Evolutionary conservation across 1,140 invertebrate species (phyloP).

Genomic region (Drosophila simulans): DNA sequence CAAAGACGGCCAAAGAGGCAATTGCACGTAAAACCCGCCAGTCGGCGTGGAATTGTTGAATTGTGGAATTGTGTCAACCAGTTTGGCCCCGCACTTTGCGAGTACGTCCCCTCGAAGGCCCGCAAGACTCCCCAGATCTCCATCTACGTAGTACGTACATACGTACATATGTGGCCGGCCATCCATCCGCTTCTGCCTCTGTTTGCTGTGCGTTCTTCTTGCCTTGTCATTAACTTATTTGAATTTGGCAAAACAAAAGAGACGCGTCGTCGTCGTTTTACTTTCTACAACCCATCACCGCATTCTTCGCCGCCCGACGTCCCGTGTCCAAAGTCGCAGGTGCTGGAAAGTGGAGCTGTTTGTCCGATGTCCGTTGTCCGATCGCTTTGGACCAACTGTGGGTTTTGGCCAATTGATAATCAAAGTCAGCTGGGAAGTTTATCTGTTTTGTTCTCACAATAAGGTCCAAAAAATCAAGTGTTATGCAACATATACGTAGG

Average conservation of each 20-base stretch:
- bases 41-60: slow-evolving; percentile 8
- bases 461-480: too few species aligned
- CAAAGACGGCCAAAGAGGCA: slow-evolving; percentile 31
- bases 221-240: slow-evolving; percentile 55
- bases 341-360: slow-evolving; percentile 47
- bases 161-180: slow-evolving; percentile 6
- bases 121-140: slow-evolving; percentile 11
- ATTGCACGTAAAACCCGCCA: slow-evolving; percentile 66
- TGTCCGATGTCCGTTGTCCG: neutral
- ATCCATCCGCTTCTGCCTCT: slow-evolving; percentile 29
- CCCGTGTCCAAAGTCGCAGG: slow-evolving; percentile 9
- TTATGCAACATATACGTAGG: too few species aligned
- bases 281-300: slow-evolving; percentile 57
- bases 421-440: neutral
- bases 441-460: too few species aligned
- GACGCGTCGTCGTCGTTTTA: slow-evolving; percentile 54
- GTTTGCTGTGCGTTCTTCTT: slow-evolving; percentile 20
- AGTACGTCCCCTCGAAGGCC: neutral
- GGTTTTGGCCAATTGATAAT: neutral
- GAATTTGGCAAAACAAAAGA: slow-evolving; percentile 66
- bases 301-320: slow-evolving; percentile 18
- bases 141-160: slow-evolving; percentile 10
- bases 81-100: slow-evolving; percentile 43
- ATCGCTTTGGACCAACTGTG: too few species aligned
- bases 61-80: slow-evolving; percentile 80